A percentile compares a stretch with the other conserved stretches of the same genome.
Evolutionary conservation across 2,888 invertebrate species (phyloP).

Genomic region (Apamea anceps): DNA sequence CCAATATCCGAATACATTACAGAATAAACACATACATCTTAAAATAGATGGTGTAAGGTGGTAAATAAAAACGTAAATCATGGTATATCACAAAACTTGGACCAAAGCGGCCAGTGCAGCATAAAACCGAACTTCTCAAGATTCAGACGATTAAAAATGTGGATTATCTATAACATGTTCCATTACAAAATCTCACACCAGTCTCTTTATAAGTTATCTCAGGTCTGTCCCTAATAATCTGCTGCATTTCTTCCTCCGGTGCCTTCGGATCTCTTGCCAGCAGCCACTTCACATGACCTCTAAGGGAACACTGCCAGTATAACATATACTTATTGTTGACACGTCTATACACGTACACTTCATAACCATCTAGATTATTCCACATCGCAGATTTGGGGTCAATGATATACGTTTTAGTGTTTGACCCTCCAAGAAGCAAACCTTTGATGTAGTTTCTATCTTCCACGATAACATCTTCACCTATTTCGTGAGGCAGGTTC

Average conservation of each 20-base stretch:
- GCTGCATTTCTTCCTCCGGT: constrained; percentile 25
- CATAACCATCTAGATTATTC: constrained; percentile 18
- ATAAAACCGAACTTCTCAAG: neutral
- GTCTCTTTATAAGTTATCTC: constrained; percentile 28
- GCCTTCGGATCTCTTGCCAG: constrained; percentile 16
- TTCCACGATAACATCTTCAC: constrained; percentile 3
- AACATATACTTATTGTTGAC: constrained; percentile 48
- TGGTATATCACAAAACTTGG: neutral
- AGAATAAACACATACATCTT: no score
- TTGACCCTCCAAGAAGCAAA: constrained; percentile 31
- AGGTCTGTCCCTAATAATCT: constrained; percentile 18
- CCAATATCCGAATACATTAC: no score
- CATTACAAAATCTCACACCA: constrained; percentile 31
- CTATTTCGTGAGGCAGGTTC: constrained; percentile 38
- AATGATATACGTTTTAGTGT: constrained; percentile 48
- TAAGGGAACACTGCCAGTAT: constrained; percentile 45
- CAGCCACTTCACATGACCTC: constrained; percentile 34
- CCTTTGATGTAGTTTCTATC: constrained; percentile 23
- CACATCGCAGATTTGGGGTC: constrained; percentile 23
- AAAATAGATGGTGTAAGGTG: neutral
- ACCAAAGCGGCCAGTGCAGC: neutral
- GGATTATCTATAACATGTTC: constrained; percentile 15
- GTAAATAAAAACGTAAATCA: neutral
- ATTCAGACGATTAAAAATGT: neutral
- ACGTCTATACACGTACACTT: constrained; percentile 27